Evolutionary conservation across 2,888 invertebrate genomes (phyloP), one percentile per base, ranked within the genome.

Genomic region (Pterobdella sp.): DNA sequence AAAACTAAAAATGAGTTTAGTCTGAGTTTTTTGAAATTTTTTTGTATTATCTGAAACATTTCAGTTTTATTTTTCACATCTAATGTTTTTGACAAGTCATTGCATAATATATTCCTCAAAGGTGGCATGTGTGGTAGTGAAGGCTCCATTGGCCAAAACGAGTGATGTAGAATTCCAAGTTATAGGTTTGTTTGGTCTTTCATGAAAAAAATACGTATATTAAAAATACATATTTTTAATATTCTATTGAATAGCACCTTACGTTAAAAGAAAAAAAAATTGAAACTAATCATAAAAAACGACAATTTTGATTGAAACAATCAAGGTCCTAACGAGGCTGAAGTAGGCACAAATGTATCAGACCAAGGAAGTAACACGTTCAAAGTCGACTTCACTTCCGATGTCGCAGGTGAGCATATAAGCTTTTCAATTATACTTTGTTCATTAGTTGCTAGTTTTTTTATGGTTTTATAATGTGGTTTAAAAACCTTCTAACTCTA

Each of bases 311-410:
- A 7, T 31, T 29, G n/a, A 34, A 18, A 31, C 4, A 18, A 35
- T 29, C 18, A 32, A 74, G 74, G 74, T 26, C 74, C 74, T 3
- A 68, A 73, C 42, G 72, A 72, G 22, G 1, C 29, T 18, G 74
- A 74, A 26, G 35, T 74, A 4, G 37, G 42, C 18, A 34, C 34
- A 7, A 63, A 56, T 49, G 68, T 74, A 18, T n/a, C 31, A 63
- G 74, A 73, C 18, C 26, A 18, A 29, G 68, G 68, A 29, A 42
- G 34, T n/a, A 49, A 49, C 34, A 68, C 37, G 36, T 74, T 74
- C 72, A 72, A 56, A 69, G 74, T 74, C 29, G 74, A 74, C 32
- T 74, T 67, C 67, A 74, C 72, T 7, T 72, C 74, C 0, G n/a
- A 63, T 36, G 34, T 74, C 34, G 74, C 74, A 68, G 74, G 74